Conservation (phyloP, 2,113 vertebrate genomes). For the Poecilia latipinna region DNA sequence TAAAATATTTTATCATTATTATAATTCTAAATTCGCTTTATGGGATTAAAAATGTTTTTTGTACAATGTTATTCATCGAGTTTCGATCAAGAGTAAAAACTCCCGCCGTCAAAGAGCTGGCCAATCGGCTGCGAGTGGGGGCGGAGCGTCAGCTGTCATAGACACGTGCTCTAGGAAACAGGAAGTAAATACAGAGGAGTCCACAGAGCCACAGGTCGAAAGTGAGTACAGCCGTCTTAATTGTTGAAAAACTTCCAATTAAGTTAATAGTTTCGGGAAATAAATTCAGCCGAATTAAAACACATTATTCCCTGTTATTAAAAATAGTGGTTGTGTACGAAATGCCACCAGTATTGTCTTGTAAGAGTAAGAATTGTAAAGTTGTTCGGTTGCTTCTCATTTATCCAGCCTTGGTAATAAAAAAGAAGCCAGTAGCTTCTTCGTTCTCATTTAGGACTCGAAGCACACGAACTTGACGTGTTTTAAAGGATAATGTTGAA, state of each 20-base stretch:
- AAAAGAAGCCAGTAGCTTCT: neutral
- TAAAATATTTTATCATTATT: too few species aligned
- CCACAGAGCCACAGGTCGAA: slow-evolving; percentile 25
- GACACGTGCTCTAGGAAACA: slow-evolving; percentile 82
- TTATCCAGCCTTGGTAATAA: neutral
- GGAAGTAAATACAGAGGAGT: slow-evolving; percentile 78
- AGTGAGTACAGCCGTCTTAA: slow-evolving; percentile 58
- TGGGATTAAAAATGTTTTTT: too few species aligned
- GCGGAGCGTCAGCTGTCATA: slow-evolving; percentile 56
- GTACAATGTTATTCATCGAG: neutral
- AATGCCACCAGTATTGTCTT: neutral
- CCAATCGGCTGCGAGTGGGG: slow-evolving; percentile 53
- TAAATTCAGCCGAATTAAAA: neutral
- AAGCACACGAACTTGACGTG: neutral
- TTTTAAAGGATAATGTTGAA: neutral
- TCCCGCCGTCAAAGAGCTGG: neutral
- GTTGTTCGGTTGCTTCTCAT: neutral
- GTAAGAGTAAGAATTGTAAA: neutral
- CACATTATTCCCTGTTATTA: neutral
- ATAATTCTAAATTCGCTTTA: too few species aligned
- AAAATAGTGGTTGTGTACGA: neutral
- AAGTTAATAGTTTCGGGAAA: neutral
- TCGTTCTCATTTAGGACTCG: neutral
- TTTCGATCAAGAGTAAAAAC: neutral
- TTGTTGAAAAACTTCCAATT: neutral